Evolutionary conservation across 2,888 invertebrate genomes (phyloP), one percentile per base, ranked within the genome.

Genomic region (Drosophila merina): DNA sequence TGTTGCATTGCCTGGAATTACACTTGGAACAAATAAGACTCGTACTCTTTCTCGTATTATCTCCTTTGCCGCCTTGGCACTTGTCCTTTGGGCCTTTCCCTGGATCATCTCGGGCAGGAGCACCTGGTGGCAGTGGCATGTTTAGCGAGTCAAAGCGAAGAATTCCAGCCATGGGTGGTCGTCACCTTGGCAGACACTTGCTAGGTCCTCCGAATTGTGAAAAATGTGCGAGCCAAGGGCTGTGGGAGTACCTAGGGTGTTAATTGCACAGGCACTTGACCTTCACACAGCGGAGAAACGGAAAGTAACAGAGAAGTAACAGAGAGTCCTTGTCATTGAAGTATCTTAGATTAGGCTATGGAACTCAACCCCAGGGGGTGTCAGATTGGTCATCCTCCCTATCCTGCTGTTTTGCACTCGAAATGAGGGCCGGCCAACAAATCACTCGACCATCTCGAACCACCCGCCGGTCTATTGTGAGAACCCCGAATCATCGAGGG

Each of bases 341-440:
- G 82, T 81, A 74, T 50, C 52, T 8, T 50, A 49, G 40, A 40
- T 58, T 14, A 9, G 7, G 49, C 26, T 20, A 8, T 5, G 8
- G 40, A 14, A n/a, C n/a, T 40, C 38, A 38, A 4, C 7, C 8
- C 25, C 20, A 9, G 36, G 36, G n/a, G n/a, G n/a, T n/a, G n/a
- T n/a, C n/a, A n/a, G n/a, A n/a, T n/a, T n/a, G n/a, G 14, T 33
- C 51, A 31, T 25, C 30, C 36, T 42, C 14, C 28, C 20, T 49
- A 55, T 14, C 79, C 79, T 36, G 76, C 70, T 72, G 76, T 40
- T 67, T 57, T 63, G 64, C 78, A 78, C 83, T 86, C 73, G 63
- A 85, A 68, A 36, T 54, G 28, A 64, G 57, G 71, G 38, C 40
- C 48, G 33, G 44, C 31, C 62, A 8, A 9, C 14, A 50, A 50